phyloP scores from a whole-genome alignment of 2,797 vertebrate species.

The Tangara arthus region DNA sequence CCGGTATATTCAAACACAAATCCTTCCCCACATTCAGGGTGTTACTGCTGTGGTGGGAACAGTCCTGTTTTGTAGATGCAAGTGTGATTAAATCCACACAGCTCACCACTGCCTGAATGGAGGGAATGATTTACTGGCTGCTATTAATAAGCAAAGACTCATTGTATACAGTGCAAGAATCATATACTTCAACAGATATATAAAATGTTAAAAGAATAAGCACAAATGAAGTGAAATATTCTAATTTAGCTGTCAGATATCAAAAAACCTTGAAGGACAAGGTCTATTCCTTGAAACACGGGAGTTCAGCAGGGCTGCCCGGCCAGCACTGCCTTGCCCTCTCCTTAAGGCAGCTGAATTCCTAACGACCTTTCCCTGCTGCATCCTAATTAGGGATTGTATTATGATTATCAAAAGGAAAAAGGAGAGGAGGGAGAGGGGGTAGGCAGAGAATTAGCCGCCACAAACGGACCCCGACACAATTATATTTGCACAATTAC shows the following conservation, averaged over 20 bases:
- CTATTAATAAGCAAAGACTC: background rate
- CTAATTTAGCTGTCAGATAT: background rate
- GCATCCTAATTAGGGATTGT: constrained; percentile 52
- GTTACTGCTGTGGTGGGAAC: background rate
- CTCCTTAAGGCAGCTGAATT: background rate
- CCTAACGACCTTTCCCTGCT: constrained; percentile 6
- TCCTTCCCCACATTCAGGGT: background rate
- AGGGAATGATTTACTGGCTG: background rate
- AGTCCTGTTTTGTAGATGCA: background rate
- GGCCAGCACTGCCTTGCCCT: background rate
- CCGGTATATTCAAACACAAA: background rate
- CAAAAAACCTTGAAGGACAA: background rate
- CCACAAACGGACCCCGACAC: constrained; percentile 32
- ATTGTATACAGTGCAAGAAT: background rate
- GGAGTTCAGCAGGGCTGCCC: background rate
- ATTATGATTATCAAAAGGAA: constrained; percentile 33
- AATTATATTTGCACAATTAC: constrained; percentile 55
- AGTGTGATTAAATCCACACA: background rate
- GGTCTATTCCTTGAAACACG: background rate
- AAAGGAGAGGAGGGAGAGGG: background rate
- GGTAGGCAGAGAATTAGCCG: constrained; percentile 29
- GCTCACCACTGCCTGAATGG: background rate
- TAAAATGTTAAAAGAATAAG: background rate
- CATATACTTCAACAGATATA: background rate
- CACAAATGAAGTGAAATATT: background rate